Percentiles rank a stretch among this genome's conserved stretches.
phyloP scores from a whole-genome alignment of 2,797 vertebrate species.

The Silurus lanzhouensis region DNA sequence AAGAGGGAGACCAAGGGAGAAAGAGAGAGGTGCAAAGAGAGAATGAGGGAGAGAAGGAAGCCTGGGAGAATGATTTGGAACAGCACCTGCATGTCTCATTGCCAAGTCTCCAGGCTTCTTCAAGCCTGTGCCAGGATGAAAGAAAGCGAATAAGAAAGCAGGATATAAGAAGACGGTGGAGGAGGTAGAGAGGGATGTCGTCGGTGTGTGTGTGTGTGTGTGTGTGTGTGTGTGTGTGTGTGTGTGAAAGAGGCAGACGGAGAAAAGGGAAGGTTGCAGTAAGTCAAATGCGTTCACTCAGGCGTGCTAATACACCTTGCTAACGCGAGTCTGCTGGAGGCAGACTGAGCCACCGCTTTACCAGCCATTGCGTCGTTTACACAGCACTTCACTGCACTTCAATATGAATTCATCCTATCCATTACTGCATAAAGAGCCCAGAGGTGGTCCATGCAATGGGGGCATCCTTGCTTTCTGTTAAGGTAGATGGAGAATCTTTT shows the following conservation, averaged over 20 bases:
- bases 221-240: neutral
- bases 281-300: conserved; percentile 74
- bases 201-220: neutral
- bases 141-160: conserved; percentile 8
- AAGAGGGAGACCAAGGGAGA: neutral
- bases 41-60: neutral
- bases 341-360: conserved; percentile 25
- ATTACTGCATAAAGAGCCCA: neutral
- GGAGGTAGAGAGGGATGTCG: conserved; percentile 1
- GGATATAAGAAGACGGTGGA: conserved; percentile 9
- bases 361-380: neutral
- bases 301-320: conserved; percentile 65
- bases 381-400: neutral
- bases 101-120: conserved; percentile 31
- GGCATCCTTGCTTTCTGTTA: neutral
- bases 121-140: conserved; percentile 19
- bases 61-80: conserved; percentile 26
- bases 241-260: neutral
- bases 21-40: neutral
- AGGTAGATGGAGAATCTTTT: neutral
- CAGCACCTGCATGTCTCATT: conserved; percentile 30
- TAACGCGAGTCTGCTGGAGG: conserved; percentile 58
- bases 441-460: neutral
- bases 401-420: neutral
- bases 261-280: conserved; percentile 33